Evolutionary conservation across 2,797 vertebrate genomes (phyloP), one percentile per base, ranked within the genome.

Genomic region (Falco berigora): DNA sequence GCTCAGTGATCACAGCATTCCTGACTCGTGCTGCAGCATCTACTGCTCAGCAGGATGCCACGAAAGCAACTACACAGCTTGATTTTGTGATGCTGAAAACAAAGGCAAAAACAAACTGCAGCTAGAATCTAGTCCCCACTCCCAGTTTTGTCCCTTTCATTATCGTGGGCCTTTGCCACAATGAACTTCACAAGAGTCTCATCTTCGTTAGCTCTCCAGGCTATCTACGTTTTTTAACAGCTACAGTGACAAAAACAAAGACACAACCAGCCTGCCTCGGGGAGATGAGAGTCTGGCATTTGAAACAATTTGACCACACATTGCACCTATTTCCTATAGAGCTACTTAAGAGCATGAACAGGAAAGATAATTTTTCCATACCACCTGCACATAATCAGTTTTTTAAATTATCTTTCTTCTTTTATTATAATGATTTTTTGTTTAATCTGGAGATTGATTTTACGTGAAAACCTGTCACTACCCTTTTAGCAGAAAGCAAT

Each of bases 401-500:
- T 81, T 93, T 93, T 87, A 91, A 91, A 86, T 63, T 44, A 72
- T 36, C 75, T 86, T 91, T 80, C 75, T 91, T 83, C 36, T 80
- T 88, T 94, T 79, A 71, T 83, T 27, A 93, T 46, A 90, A 92
- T 32, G 46, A 61, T 74, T 72, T 77, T 52, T 68, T 52, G 79
- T 92, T 95, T 59, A 79, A 93, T 94, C 53, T 83, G 63, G 69
- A 91, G 74, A 88, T 88, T 92, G 96, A 92, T 94, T 95, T 93
- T 71, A 81, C 76, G 56, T 59, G 55, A 95, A 94, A 96, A 64
- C 12, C 64, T 82, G 81, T 72, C 93, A 92, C 55, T 34, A 84
- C 20, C 55, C 84, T 89, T 94, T 89, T 56, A 94, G 84, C 64
- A 80, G 78, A 91, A 94, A 94, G 83, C 61, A 81, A 49, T 72